Base-by-base conservation (phyloP, 2,888 invertebrate genomes). In the Alentia gelatinosa region DNA sequence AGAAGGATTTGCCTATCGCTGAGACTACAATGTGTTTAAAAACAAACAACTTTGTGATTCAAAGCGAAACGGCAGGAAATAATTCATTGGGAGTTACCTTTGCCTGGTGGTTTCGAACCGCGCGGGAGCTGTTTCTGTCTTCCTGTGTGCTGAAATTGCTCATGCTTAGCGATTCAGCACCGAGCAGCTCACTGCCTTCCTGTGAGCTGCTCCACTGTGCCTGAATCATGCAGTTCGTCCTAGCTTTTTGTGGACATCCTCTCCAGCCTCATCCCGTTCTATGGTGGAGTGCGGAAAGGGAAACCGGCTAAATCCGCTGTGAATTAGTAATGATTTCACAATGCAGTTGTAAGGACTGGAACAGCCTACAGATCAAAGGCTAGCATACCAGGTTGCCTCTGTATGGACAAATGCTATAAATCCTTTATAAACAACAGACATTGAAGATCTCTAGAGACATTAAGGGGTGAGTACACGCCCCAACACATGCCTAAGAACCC, bases 361-460 rank as follows among this genome's bases (percentile, higher is more conserved):
- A n/a, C n/a, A 7, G 4, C 39, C 37, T 19, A 15, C 37, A 35
- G n/a, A 37, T 79, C 79, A 79, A 79, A 79, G 79, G 68, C 12
- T 30, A 68, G 1, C 5, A 12, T 30, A 68, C 68, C 1, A 26
- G 5, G 68, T 1, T 1, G 68, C 12, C 68, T 1, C 37, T 23
- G 37, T 79, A 35, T 39, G 39, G 35, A 79, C 39, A 79, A 35
- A 39, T 30, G 74, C 7, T 74, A 0, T 37, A n/a, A 35, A 1
- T 37, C 79, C 79, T 79, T 79, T 79, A 39, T 39, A 79, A 79
- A 79, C 79, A 5, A n/a, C n/a, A n/a, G n/a, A n/a, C n/a, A n/a
- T n/a, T n/a, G n/a, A n/a, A n/a, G n/a, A n/a, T n/a, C n/a, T n/a
- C n/a, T n/a, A n/a, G n/a, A n/a, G n/a, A n/a, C n/a, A n/a, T n/a